These are phyloP conservation scores for Poicephalus gulielmi DNA, from an alignment of 2,113 vertebrate species.

Conservation along the genomic window DNA sequence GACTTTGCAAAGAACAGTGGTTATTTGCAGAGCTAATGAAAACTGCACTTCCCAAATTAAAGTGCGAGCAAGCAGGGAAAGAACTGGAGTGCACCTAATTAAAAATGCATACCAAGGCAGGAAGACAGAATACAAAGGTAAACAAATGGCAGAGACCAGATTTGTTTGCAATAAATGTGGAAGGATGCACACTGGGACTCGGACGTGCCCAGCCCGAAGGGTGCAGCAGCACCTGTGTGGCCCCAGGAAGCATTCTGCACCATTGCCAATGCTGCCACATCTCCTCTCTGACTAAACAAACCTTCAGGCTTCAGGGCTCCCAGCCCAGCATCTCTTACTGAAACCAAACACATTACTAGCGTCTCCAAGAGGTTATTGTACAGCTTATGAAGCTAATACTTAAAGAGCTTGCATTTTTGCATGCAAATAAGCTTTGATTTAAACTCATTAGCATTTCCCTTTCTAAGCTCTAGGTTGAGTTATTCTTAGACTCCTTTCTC, in stretches of 20 bases:
- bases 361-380: not conserved
- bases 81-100: conserved; percentile 32
- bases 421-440: conserved; percentile 48
- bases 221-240: accelerated
- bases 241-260: not conserved
- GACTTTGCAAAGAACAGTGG: conserved; percentile 47
- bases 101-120: not conserved
- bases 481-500: conserved; percentile 35
- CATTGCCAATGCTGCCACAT: accelerated
- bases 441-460: conserved; percentile 6
- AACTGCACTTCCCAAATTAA: conserved; percentile 29
- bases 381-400: not conserved
- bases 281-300: not conserved
- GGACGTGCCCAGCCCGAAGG: not conserved
- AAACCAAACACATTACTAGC: not conserved
- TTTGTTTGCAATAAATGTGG: not conserved
- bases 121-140: not conserved
- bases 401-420: not conserved
- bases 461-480: not conserved
- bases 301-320: not conserved
- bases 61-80: not conserved
- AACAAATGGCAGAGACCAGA: not conserved
- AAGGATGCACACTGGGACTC: not conserved
- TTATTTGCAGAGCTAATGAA: conserved; percentile 65
- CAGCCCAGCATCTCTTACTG: not conserved